Evolutionary conservation across 1,140 invertebrate species (phyloP).

Genomic region (Cecropterus lyciades): DNA sequence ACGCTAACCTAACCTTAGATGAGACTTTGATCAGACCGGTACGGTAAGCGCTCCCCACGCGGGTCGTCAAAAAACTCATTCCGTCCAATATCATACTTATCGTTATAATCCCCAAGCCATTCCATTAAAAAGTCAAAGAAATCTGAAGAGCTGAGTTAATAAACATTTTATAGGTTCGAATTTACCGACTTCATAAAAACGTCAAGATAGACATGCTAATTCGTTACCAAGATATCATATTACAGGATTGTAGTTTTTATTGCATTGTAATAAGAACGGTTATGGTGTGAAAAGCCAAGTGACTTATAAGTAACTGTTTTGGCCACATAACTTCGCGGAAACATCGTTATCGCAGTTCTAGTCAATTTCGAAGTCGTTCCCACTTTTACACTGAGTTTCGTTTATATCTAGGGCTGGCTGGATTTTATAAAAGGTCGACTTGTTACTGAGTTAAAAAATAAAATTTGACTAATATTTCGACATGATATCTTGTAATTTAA

Average conservation of each 20-base stretch:
- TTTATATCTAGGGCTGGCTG: slow-evolving; percentile 18
- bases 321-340: slow-evolving; percentile 28
- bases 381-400: slow-evolving; percentile 10
- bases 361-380: slow-evolving; percentile 29
- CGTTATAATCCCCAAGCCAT: not conserved
- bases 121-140: not conserved
- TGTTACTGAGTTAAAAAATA: too few species aligned
- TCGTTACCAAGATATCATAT: not conserved
- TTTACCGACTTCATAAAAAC: slow-evolving; percentile 26
- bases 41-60: too few species aligned
- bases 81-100: not conserved
- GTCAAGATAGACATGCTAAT: slow-evolving; percentile 25
- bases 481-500: too few species aligned
- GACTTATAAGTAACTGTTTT: slow-evolving; percentile 20
- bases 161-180: slow-evolving; percentile 11
- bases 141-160: slow-evolving; percentile 1
- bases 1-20: too few species aligned
- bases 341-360: slow-evolving; percentile 31
- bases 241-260: not conserved
- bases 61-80: too few species aligned
- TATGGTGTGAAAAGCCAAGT: slow-evolving; percentile 5
- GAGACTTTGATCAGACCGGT: too few species aligned
- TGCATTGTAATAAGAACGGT: slow-evolving; percentile 5
- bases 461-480: too few species aligned
- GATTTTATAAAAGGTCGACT: too few species aligned